A percentile compares a stretch with the other conserved stretches of the same genome.
These are phyloP conservation scores for Brachyptera risi DNA, from an alignment of 2,888 invertebrate species.

Conservation along the genomic window DNA sequence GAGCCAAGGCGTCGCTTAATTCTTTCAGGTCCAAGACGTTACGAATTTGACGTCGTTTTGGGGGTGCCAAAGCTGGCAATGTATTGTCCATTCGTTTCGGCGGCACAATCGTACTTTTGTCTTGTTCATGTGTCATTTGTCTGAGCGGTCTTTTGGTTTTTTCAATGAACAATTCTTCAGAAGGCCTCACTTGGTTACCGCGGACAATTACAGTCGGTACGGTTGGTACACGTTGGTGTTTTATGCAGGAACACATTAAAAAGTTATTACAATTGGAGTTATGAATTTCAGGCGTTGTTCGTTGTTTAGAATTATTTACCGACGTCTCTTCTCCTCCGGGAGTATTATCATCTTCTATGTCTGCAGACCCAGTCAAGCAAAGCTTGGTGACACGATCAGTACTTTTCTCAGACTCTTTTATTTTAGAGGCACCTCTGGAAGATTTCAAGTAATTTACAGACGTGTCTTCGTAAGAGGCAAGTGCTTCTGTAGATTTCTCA, in stretches of 20 bases:
- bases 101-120: not conserved
- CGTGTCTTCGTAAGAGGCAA: not conserved
- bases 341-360: too few species aligned
- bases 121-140: not conserved
- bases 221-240: not conserved
- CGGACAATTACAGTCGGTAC: not conserved
- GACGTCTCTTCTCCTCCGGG: not conserved
- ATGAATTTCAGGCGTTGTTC: not conserved
- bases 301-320: too few species aligned
- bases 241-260: not conserved
- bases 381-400: not conserved
- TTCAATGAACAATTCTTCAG: not conserved
- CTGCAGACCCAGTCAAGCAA: too few species aligned
- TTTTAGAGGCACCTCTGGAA: constrained; percentile 10
- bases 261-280: not conserved
- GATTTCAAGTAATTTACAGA: not conserved
- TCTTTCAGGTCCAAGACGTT: constrained; percentile 51
- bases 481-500: not conserved
- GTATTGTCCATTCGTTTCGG: constrained; percentile 18
- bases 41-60: constrained; percentile 48
- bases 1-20: constrained; percentile 53
- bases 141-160: not conserved
- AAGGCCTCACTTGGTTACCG: constrained; percentile 25
- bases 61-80: constrained; percentile 48
- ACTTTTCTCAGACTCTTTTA: not conserved